Conservation (phyloP, 2,113 vertebrate species). For the Murina feae region DNA sequence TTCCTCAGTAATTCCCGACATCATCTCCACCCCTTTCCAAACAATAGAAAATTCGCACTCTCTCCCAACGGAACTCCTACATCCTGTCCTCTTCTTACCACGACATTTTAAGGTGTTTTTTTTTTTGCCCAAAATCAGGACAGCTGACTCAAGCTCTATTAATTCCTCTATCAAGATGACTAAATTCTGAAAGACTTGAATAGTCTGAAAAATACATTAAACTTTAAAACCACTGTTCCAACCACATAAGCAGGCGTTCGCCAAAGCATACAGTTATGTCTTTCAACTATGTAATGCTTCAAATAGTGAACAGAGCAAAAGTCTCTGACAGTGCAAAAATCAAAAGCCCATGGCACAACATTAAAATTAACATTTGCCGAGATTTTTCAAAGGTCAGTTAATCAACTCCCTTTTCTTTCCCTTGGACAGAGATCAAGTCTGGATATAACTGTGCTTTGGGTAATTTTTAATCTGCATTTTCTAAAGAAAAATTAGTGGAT, state of each 20-base stretch:
- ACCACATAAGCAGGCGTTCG: not conserved
- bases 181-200: not conserved
- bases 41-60: not conserved
- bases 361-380: conserved; percentile 20
- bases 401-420: not conserved
- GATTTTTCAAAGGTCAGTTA: conserved; percentile 37
- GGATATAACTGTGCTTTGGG: not conserved
- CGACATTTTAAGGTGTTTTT: not conserved
- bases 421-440: not conserved
- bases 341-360: not conserved
- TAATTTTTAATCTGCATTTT: conserved; percentile 43
- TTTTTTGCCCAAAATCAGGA: not conserved
- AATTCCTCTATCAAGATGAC: conserved; percentile 37
- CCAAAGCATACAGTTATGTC: conserved; percentile 16
- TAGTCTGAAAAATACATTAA: conserved; percentile 55
- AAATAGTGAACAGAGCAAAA: not conserved
- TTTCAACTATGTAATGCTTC: conserved; percentile 45
- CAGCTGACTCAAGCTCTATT: not conserved
- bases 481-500: conserved; percentile 29
- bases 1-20: not conserved
- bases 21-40: not conserved
- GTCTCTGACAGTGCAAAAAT: conserved; percentile 45
- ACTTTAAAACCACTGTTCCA: conserved; percentile 36
- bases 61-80: not conserved
- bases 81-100: not conserved